These are phyloP conservation scores for Eclectus roratus DNA, from an alignment of 2,113 vertebrate species.

Conservation along the genomic window DNA sequence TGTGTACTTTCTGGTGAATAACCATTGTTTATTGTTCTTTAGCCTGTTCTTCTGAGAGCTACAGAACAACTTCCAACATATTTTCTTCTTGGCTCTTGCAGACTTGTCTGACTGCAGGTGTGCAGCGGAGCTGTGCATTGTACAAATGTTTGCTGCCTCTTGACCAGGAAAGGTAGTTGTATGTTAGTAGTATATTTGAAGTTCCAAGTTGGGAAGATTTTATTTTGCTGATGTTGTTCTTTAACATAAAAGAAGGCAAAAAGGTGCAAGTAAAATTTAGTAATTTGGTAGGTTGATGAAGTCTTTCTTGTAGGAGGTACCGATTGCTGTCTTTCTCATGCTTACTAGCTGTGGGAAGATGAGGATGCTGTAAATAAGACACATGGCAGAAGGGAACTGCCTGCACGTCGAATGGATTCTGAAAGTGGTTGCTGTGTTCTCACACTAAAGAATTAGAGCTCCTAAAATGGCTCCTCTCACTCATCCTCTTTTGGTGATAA, in stretches of 20 bases:
- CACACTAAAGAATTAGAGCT: neutral
- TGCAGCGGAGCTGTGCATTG: neutral
- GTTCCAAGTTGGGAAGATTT: neutral
- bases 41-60: constrained; percentile 3
- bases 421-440: neutral
- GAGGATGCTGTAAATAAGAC: neutral
- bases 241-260: neutral
- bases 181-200: neutral
- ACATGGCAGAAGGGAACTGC: neutral
- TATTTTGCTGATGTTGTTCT: neutral
- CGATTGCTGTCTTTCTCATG: neutral
- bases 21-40: constrained; percentile 44
- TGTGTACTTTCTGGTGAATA: neutral
- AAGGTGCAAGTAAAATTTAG: neutral
- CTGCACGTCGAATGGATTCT: neutral
- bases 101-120: neutral
- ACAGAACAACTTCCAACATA: neutral
- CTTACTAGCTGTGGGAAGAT: neutral
- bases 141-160: neutral
- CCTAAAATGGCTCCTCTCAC: constrained; percentile 27
- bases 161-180: neutral
- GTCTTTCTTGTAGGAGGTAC: neutral
- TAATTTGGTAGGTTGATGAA: neutral
- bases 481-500: neutral
- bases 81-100: constrained; percentile 6